Conservation (phyloP, 2,888 invertebrate species). For the Agrochola circellaris region DNA sequence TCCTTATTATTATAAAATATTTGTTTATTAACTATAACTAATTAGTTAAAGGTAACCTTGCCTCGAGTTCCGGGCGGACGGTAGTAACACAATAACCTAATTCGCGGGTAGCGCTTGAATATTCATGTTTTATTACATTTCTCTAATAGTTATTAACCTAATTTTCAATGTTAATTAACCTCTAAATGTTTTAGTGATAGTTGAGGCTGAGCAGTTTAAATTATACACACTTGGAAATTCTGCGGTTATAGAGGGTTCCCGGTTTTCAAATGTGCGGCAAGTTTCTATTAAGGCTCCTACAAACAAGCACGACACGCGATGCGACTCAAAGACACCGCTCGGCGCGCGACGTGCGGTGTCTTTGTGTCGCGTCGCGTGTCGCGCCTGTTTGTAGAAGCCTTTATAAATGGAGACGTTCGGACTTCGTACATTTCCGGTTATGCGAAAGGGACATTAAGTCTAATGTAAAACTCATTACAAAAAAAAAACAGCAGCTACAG, state of each 20-base stretch:
- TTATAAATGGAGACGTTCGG: background rate
- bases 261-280: conserved; percentile 11
- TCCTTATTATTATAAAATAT: conserved; percentile 36
- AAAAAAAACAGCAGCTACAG: background rate
- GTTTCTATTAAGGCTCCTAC: too few relatives aligned
- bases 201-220: conserved; percentile 9
- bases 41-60: conserved; percentile 53
- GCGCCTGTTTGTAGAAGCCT: too few relatives aligned
- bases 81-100: conserved; percentile 50
- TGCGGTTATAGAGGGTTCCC: conserved; percentile 2
- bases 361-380: too few relatives aligned
- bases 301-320: too few relatives aligned
- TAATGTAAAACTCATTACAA: background rate
- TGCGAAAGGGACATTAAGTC: too few relatives aligned
- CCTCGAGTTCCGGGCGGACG: conserved; percentile 46
- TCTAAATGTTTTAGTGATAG: conserved; percentile 50
- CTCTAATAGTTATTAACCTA: conserved; percentile 61
- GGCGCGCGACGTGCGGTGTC: too few relatives aligned
- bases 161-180: conserved; percentile 63
- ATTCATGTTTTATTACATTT: conserved; percentile 60
- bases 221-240: conserved; percentile 15
- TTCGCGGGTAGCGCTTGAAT: conserved; percentile 47
- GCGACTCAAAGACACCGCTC: too few relatives aligned
- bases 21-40: conserved; percentile 24
- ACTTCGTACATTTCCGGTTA: background rate